Evolutionary conservation across 2,797 vertebrate genomes (phyloP).

Genomic region (Ispidina lecontei): DNA sequence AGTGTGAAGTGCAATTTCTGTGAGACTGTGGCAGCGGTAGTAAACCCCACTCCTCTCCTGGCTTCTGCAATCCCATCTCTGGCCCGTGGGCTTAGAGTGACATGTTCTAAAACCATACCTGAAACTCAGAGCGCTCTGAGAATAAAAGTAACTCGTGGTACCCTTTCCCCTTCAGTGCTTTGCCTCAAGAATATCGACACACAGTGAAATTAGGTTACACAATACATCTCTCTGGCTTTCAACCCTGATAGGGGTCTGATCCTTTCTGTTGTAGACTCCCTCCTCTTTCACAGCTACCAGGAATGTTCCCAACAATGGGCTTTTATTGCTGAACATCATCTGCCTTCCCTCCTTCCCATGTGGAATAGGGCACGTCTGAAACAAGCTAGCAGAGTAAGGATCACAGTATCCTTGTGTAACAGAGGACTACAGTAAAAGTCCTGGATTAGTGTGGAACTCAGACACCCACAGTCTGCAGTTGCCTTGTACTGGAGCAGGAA

Average conservation of each 20-base stretch:
- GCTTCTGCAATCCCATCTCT: not conserved
- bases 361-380: rapidly evolving
- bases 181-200: not conserved
- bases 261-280: not conserved
- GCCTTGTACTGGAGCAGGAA: not conserved
- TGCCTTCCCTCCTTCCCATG: not conserved
- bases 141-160: conserved; percentile 28
- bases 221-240: not conserved
- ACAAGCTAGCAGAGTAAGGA: not conserved
- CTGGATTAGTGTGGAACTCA: not conserved
- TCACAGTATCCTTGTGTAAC: rapidly evolving
- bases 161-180: not conserved
- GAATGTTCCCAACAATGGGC: not conserved
- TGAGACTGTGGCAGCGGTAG: not conserved
- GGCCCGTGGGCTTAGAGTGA: not conserved
- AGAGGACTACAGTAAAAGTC: not conserved
- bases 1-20: not conserved
- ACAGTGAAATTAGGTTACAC: not conserved
- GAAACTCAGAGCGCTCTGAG: not conserved
- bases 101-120: not conserved
- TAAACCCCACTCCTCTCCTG: not conserved
- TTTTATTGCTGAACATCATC: not conserved
- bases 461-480: not conserved
- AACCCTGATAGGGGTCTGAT: not conserved
- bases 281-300: not conserved